Conservation (phyloP, 92 coral and sea anemone genomes). For the Parazoanthus swiftii region DNA sequence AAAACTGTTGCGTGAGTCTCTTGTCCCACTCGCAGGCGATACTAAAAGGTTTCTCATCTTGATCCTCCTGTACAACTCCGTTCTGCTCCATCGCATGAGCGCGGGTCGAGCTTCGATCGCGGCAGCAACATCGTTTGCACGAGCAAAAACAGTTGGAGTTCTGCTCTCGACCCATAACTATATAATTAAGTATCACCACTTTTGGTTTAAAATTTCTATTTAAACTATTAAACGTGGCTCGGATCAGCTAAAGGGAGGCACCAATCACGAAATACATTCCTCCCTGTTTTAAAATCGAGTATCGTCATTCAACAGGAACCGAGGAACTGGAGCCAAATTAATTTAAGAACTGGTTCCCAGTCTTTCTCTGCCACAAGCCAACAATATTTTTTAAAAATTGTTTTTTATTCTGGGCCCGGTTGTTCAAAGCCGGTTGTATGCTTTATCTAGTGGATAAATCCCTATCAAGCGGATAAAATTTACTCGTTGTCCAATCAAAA, state of each 20-base stretch:
- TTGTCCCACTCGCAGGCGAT: constrained; percentile 83
- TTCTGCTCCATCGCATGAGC: constrained; percentile 22
- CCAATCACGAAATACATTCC: not conserved
- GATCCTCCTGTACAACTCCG: constrained; percentile 28
- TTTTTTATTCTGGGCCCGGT: no score
- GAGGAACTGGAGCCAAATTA: not conserved
- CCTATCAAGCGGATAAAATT: no score
- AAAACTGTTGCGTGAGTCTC: constrained; percentile 79
- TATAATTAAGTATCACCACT: not conserved
- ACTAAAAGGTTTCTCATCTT: constrained; percentile 67
- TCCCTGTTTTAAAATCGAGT: not conserved
- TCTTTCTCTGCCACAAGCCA: no score
- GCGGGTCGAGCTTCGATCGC: not conserved
- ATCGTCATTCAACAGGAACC: not conserved
- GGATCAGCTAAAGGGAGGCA: not conserved
- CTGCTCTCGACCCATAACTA: constrained; percentile 28
- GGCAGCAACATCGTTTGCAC: constrained; percentile 31
- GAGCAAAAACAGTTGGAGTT: constrained; percentile 28
- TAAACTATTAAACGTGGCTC: not conserved
- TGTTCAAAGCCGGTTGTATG: no score
- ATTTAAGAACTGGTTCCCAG: not conserved
- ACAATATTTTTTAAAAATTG: no score
- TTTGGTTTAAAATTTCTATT: not conserved
- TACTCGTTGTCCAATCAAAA: no score
- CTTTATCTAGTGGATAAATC: no score